Conservation (phyloP, 2,888 invertebrate species). For the Nysson spinosus region DNA sequence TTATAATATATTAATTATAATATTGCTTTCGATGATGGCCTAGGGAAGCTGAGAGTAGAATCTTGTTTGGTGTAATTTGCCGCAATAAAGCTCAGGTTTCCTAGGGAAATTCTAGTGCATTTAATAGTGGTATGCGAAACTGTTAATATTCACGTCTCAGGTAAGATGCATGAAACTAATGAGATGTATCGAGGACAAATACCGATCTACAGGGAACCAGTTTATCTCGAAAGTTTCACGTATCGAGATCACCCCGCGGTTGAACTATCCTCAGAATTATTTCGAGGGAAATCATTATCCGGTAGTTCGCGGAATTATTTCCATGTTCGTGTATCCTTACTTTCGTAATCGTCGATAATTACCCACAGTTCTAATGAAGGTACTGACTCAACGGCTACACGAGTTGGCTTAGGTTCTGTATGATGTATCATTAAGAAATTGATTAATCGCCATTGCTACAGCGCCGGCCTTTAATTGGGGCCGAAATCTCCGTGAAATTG, state of each 20-base stretch:
- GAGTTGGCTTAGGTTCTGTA: no score
- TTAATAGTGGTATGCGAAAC: conserved; percentile 15
- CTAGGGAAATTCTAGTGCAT: background rate
- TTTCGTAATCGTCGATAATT: background rate
- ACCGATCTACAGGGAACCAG: conserved; percentile 64
- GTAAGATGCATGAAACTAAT: conserved; percentile 61
- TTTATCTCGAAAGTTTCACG: conserved; percentile 68
- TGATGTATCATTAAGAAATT: no score
- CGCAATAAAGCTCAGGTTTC: background rate
- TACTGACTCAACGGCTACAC: no score
- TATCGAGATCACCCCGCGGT: conserved; percentile 55
- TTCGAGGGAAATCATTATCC: conserved; percentile 12
- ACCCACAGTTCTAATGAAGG: no score
- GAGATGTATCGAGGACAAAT: conserved; percentile 73
- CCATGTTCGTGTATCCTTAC: no score
- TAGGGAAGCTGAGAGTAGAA: no score
- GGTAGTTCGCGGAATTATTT: background rate
- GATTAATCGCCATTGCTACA: no score
- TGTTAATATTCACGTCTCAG: conserved; percentile 31
- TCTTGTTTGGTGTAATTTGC: no score
- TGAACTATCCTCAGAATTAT: conserved; percentile 55
- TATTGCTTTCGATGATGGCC: no score
- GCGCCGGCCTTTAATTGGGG: no score
- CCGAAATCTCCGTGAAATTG: no score
- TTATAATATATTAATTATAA: no score